Base-by-base conservation (phyloP, 1,140 invertebrate species). In the Drosophila chauvacae region DNA sequence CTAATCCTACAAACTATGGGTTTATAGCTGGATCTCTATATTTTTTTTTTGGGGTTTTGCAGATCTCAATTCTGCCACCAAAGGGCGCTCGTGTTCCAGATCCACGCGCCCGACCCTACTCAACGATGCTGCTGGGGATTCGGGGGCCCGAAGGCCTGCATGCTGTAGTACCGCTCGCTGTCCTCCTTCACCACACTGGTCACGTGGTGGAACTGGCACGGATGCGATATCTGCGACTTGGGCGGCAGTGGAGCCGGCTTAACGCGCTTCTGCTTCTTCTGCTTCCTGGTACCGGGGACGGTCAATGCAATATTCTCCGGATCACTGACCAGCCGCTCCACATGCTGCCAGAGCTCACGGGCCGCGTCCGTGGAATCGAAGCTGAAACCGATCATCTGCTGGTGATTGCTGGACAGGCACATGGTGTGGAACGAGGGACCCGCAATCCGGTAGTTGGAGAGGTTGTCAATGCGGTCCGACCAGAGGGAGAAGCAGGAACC, bases 191-290 rank as follows among this genome's bases (percentile, higher is more conserved):
- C 96, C 13, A 98, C 95, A 70, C 95, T 96, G 30, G 96, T 97
- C 50, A 98, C 95, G 88, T 98, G 97, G 62, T 97, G 96, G 92
- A 98, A 98, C 82, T 96, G 96, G 91, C 97, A 97, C 0, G 97
- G 97, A 80, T 96, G 95, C 14, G 96, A 97, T 74, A 98, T 98
- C 90, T 97, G 96, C 51, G 94, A 95, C 91, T 97, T 97, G 26
- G 95, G 95, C 6, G 96, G 96, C 57, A 96, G 92, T 50, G 94
- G 93, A 7, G 93, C 91, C 51, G 94, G 94, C 86, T 94, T 94
- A 0, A 90, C 79, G 9, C 90, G 77, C 59, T 93, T 94, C 73
- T 93, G 93, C 61, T 94, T 94, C 91, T 94, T 94, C 80, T 94
- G 94, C 73, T 94, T 94, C 66, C 93, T 93, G 45, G 35, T 30